phyloP scores from a whole-genome alignment of 2,113 vertebrate species.

The Manacus vitellinus region DNA sequence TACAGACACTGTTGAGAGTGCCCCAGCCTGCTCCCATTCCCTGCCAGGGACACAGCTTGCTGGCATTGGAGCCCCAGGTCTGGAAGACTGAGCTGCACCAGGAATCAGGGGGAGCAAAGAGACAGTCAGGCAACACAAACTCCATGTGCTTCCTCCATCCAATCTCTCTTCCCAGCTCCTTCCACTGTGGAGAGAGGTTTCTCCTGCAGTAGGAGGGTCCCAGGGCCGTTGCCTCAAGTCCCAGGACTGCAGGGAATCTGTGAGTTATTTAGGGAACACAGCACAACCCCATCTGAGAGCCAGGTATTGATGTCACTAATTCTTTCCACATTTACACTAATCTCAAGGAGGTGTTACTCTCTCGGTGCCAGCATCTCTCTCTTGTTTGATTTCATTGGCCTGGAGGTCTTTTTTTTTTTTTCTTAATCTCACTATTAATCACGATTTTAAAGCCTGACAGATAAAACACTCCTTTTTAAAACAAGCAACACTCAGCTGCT shows the following conservation, averaged over 20 bases:
- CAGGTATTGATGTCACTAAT: neutral
- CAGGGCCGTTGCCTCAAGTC: neutral
- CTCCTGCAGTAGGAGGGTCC: neutral
- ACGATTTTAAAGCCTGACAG: neutral
- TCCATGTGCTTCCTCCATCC: neutral
- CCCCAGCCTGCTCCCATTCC: neutral
- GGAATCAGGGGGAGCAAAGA: neutral
- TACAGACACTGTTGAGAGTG: neutral
- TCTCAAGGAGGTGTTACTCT: neutral
- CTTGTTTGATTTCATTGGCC: slow-evolving; percentile 10
- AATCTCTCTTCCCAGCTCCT: neutral
- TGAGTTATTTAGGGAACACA: neutral
- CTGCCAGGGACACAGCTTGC: neutral
- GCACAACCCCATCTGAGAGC: neutral
- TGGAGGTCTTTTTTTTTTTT: neutral
- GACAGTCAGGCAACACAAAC: neutral
- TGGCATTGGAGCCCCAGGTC: neutral
- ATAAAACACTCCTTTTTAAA: slow-evolving; percentile 32
- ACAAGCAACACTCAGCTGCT: neutral
- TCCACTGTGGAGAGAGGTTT: no score
- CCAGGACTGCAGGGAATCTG: neutral
- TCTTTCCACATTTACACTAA: neutral
- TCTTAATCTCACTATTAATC: neutral
- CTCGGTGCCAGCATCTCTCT: neutral
- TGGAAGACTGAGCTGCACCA: neutral